These are phyloP conservation scores for Pungitius pungitius DNA, from an alignment of 2,113 vertebrate genomes.

Conservation along the genomic window DNA sequence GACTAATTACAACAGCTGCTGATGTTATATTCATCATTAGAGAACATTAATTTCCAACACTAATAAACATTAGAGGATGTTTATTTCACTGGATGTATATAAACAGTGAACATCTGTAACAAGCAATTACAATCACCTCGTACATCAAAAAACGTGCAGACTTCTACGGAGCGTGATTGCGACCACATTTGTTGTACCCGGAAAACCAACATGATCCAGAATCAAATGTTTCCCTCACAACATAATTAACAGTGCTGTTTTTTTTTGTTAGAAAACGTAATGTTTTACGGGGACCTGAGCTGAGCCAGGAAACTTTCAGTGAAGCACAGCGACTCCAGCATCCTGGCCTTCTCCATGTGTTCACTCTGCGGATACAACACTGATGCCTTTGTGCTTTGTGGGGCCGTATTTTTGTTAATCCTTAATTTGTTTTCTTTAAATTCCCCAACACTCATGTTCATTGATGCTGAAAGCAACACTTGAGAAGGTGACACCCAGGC, in stretches of 20 bases:
- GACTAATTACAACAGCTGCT: conserved; percentile 29
- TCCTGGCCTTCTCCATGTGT: background rate
- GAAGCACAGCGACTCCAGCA: background rate
- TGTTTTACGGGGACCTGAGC: background rate
- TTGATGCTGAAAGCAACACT: background rate
- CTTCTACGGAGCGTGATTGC: background rate
- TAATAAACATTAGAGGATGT: background rate
- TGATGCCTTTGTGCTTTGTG: background rate
- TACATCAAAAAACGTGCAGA: no score
- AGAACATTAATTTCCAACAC: background rate
- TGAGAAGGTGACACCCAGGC: conserved; percentile 12
- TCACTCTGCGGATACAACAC: background rate
- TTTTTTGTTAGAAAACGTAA: background rate
- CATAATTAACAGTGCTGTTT: background rate
- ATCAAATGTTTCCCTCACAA: background rate
- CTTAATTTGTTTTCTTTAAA: background rate
- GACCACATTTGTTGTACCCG: background rate
- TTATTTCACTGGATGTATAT: background rate
- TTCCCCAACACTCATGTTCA: background rate
- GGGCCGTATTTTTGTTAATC: background rate
- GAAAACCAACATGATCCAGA: background rate
- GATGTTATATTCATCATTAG: conserved; percentile 2
- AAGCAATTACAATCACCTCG: background rate
- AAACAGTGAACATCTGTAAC: background rate
- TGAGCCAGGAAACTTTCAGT: background rate